Evolutionary conservation across 1,140 invertebrate species (phyloP), one percentile per base, ranked within the genome.

Genomic region (Caenorhabditis latens): DNA sequence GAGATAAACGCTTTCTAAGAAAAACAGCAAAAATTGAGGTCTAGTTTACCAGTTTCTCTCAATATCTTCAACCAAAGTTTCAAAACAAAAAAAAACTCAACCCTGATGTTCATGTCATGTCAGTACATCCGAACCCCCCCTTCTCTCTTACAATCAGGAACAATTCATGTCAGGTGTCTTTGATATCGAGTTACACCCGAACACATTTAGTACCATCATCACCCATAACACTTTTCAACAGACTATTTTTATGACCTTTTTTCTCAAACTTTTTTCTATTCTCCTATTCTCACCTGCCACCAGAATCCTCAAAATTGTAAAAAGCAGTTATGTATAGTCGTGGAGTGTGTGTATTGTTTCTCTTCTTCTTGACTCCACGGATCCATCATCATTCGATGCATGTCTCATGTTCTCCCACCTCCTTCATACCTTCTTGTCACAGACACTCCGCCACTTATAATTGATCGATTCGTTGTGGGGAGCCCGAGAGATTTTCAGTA

Each of bases 381-480:
- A 79, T 79, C 46, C 71, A 79, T 79, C 71, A 79, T 79, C 71
- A 79, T 79, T 79, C 67, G 67, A 75, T 75, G 67, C 71, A 79
- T 79, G 71, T 79, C 71, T 79, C 71, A 79, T 79, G 71, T 79
- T 79, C 71, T 19, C 53, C 71, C 46, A 79, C 71, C 50, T 46
- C 24, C 71, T 48, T 46, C 46, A 75, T 32, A 32, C 32, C 67
- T 42, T 75, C 67, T 75, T 75, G 67, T 53, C 71, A 79, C n/a
- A 32, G 32, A 32, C 32, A 32, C 53, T 79, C 71, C 24, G 19
- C 46, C 46, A 79, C 46, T 79, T 79, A 79, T 79, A 50, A 50
- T 53, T 50, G 46, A 79, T 79, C 46, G 71, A 24, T 79, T 24
- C 32, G 5, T 24, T 53, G 71, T 53, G 46, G 46, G 21, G n/a